Base-by-base conservation (phyloP, 2,888 invertebrate genomes). In the Abscondita cerata region DNA sequence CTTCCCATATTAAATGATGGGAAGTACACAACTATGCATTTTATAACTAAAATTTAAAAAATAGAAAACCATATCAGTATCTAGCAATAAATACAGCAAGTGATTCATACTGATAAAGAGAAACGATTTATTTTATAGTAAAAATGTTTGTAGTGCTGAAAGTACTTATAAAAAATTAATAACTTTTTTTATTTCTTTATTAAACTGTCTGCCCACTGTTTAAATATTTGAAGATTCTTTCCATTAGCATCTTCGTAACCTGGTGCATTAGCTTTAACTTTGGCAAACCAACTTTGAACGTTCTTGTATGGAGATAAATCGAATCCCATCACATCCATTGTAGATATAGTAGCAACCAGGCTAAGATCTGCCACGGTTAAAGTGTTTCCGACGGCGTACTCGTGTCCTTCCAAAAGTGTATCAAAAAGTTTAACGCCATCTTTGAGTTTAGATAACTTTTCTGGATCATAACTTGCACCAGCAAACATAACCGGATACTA, bases 281-380 rank as follows among this genome's bases (percentile, higher is more conserved):
- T 85, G 11, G 80, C 81, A 70, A 82, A 82, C 89, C 89, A 90
- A 54, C 83, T 88, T 60, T 80, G 78, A 56, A 92, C 83, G 72
- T 92, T 92, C 46, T 84, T 78, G 80, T 86, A 91, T 72, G 88
- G 86, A 73, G 84, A 83, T 65, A 93, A 76, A 76, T 93, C 91
- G 64, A 88, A 84, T 16, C 66, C 71, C 51, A 74, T 71, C 52
- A 88, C 89, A 73, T 90, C 91, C 64, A 86, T 84, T 64, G 89
- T 89, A 48, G 92, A 87, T 8, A 93, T 84, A 6, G 86, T 84
- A 6, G 90, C 86, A 25, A 88, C 81, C 47, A 93, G 76, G 33
- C 87, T 81, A 40, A 92, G 82, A 79, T 95, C 95, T 6, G 95
- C 94, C 15, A 95, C 77, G 13, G 93, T 93, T 55, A 93, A 81